Base-by-base conservation (phyloP, 1,140 invertebrate genomes). In the Sipha flava region DNA sequence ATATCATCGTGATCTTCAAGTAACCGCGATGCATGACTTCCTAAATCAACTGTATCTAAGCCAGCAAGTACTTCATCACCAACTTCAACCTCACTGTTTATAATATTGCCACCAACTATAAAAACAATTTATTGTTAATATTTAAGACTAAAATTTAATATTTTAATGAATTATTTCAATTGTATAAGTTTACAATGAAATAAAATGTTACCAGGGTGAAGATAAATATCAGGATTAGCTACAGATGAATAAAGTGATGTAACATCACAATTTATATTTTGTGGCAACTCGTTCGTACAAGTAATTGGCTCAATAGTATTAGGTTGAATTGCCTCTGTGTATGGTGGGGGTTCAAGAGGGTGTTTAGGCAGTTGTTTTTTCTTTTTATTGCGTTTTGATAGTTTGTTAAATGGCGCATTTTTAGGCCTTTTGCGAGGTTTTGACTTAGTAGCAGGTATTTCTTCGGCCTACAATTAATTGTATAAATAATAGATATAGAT, bases 1-100 rank as follows among this genome's bases (percentile, higher is more conserved):
- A 97, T 91, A 83, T 95, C 92, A 84, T 95, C 92, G 81, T 94
- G 93, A 85, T 96, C 94, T 83, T 95, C 93, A 43, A 90, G 83
- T 31, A 90, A 83, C 23, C 87, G 85, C 57, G 87, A 86, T 43
- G 73, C 73, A 57, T 77, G 73, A 57, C 52, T 77, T 29, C 40
- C 66, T 57, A 77, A 6, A 87, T 88, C 81, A 7, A 86, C 52
- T 18, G 73, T 52, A 43, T 77, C 73, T 29, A 87, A 10, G 86
- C 87, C 52, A 84, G 81, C 82, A 75, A 88, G 86, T 3, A 88
- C 88, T 81, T 88, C 83, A 66, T 83, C 82, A 14, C 83, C 62
- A 57, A 84, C 83, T 81, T 83, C 83, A 79, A 83, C 84, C 77
- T 83, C 84, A 40, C 82, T 83, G 68, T 81, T 77, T 77, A 64